phyloP scores from a whole-genome alignment of 2,113 vertebrate genomes.

The Stigmatopora argus region DNA sequence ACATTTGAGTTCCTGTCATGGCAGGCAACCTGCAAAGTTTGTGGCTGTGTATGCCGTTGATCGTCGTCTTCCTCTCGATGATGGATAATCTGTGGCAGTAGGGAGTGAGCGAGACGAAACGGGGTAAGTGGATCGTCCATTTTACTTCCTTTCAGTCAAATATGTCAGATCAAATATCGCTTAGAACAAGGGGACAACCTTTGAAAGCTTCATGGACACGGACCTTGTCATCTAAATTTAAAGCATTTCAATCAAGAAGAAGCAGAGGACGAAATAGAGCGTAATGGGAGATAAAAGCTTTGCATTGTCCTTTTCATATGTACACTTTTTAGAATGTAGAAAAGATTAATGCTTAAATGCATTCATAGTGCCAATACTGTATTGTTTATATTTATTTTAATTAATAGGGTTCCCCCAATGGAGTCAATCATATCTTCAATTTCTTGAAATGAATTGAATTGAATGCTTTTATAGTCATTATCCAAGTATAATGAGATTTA shows the following conservation, averaged over 20 bases:
- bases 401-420: no score
- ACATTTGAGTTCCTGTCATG: constrained; percentile 57
- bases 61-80: neutral
- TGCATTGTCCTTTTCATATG: no score
- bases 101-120: constrained; percentile 17
- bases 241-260: neutral
- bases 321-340: no score
- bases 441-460: neutral
- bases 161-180: neutral
- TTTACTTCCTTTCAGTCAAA: neutral
- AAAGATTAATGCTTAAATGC: neutral
- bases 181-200: neutral
- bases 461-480: no score
- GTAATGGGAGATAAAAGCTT: neutral
- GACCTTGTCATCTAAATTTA: neutral
- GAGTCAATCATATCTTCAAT: neutral
- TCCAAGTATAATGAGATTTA: no score
- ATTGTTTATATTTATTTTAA: no score
- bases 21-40: constrained; percentile 15
- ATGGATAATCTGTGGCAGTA: constrained; percentile 11
- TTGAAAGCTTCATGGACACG: neutral
- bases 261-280: neutral
- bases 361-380: neutral
- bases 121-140: constrained; percentile 42
- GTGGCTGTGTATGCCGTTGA: neutral